A percentile compares a stretch with the other conserved stretches of the same genome.
phyloP scores from a whole-genome alignment of 2,113 vertebrate genomes.

The Sorex araneus region DNA sequence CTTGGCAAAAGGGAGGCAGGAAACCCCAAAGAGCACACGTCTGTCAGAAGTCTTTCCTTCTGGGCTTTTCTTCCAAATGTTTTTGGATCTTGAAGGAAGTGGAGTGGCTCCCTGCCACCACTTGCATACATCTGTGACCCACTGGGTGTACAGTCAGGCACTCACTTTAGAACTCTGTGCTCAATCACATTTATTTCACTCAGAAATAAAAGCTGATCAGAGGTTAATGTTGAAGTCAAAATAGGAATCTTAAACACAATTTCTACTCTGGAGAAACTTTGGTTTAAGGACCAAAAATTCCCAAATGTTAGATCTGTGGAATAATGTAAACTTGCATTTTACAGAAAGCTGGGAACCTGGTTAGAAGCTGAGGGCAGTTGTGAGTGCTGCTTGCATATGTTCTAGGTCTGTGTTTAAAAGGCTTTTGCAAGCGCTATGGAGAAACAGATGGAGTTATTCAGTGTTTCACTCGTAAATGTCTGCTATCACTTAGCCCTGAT shows the following conservation, averaged over 20 bases:
- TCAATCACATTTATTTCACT: conserved; percentile 78
- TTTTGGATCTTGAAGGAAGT: conserved; percentile 76
- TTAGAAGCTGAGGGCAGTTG: conserved; percentile 68
- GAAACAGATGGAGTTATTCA: conserved; percentile 80
- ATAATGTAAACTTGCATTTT: conserved; percentile 53
- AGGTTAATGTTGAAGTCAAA: conserved; percentile 77
- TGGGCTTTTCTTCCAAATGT: conserved; percentile 71
- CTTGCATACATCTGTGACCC: conserved; percentile 77
- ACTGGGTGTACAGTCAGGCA: conserved; percentile 73
- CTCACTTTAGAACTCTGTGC: conserved; percentile 74
- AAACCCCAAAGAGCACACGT: conserved; percentile 79
- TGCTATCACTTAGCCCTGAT: conserved; percentile 73
- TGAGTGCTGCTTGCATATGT: conserved; percentile 64
- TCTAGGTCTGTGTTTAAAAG: conserved; percentile 59
- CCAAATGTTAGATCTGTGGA: conserved; percentile 31
- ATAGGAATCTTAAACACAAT: conserved; percentile 73
- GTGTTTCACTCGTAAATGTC: conserved; percentile 67
- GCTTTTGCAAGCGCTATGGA: conserved; percentile 66
- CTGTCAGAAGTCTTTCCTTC: conserved; percentile 75
- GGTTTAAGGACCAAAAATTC: conserved; percentile 52
- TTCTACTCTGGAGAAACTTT: conserved; percentile 72
- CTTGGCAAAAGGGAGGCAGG: conserved; percentile 70
- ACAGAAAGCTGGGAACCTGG: conserved; percentile 48
- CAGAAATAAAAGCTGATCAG: conserved; percentile 71
- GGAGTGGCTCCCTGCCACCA: conserved; percentile 71